Base-by-base conservation (phyloP, 2,888 invertebrate species). In the Taphrorychus bicolor region DNA sequence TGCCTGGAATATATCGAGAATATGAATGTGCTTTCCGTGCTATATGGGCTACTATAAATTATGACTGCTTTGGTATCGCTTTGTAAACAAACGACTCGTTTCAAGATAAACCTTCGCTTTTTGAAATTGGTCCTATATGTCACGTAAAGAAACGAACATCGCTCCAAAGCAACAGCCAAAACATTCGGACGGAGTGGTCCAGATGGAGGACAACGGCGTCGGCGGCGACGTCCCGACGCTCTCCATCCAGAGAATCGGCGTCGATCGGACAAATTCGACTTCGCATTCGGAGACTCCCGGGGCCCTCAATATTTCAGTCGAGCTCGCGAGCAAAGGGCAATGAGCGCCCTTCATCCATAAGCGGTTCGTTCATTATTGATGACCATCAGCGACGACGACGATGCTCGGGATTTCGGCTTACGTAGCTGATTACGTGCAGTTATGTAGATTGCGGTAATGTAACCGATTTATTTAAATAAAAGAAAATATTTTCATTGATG, bases 251-350 rank as follows among this genome's bases (percentile, higher is more conserved):
- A n/a, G n/a, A 32, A 32, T 45, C 45, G 45, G 17, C 45, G 45
- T 45, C 45, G 45, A 17, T 45, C 45, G 45, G 45, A 45, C 17
- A 14, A 17, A 45, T 45, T 45, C 45, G 45, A 16, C 17, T 7
- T 2, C 16, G 45, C 16, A 5, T 14, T 14, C 45, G 45, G 16
- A 14, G 7, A 5, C 16, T 16, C 45, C 45, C 16, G 16, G 16
- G 45, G 45, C 16, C 45, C 45, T 45, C 45, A 45, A 45, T 45
- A 45, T 45, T 45, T 45, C 45, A 45, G 45, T 45, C 14, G 16
- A 17, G 45, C 45, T 17, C 45, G 14, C 17, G 45, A 17, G 45
- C 45, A 45, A 32, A 32, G 32, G 45, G 45, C 45, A 45, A 14
- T 45, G 17, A 45, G 45, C 16, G 45, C 32, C 32, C 45, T 45